These are phyloP conservation scores for Selene dorsalis DNA, from an alignment of 2,797 vertebrate species.

Conservation along the genomic window DNA sequence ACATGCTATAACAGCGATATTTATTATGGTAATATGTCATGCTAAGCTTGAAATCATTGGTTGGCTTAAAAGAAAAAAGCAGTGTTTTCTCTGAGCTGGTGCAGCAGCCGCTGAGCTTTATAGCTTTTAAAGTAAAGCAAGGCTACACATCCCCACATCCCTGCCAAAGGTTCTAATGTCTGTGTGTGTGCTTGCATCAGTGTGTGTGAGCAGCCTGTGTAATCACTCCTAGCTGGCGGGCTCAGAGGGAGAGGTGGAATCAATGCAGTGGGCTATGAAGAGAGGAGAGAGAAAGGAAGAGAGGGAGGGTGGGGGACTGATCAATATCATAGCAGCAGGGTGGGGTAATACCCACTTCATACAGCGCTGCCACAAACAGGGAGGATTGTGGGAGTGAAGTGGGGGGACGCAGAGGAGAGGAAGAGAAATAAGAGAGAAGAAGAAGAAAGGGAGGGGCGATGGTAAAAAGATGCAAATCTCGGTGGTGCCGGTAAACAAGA, in stretches of 20 bases:
- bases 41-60: conserved; percentile 52
- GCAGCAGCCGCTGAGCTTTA: conserved; percentile 68
- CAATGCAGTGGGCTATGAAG: conserved; percentile 81
- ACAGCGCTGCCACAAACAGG: conserved; percentile 66
- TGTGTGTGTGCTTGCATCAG: conserved; percentile 46
- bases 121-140: conserved; percentile 73
- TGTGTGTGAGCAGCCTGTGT: conserved; percentile 77
- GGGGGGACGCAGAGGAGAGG: conserved; percentile 46
- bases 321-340: conserved; percentile 85
- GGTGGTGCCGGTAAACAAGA: conserved; percentile 76
- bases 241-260: conserved; percentile 77
- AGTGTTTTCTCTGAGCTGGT: conserved; percentile 67
- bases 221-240: conserved; percentile 81
- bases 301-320: conserved; percentile 75
- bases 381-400: conserved; percentile 63
- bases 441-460: conserved; percentile 62
- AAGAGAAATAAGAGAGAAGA: conserved; percentile 55
- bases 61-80: conserved; percentile 61
- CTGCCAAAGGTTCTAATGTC: conserved; percentile 50
- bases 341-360: conserved; percentile 83
- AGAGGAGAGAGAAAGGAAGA: conserved; percentile 62
- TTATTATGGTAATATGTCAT: conserved; percentile 71
- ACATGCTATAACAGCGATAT: conserved; percentile 64
- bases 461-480: conserved; percentile 81
- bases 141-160: conserved; percentile 65